Percentiles rank a stretch among this genome's conserved stretches.
These are phyloP conservation scores for Bettongia penicillata DNA, from an alignment of 2,113 vertebrate species.

Conservation along the genomic window DNA sequence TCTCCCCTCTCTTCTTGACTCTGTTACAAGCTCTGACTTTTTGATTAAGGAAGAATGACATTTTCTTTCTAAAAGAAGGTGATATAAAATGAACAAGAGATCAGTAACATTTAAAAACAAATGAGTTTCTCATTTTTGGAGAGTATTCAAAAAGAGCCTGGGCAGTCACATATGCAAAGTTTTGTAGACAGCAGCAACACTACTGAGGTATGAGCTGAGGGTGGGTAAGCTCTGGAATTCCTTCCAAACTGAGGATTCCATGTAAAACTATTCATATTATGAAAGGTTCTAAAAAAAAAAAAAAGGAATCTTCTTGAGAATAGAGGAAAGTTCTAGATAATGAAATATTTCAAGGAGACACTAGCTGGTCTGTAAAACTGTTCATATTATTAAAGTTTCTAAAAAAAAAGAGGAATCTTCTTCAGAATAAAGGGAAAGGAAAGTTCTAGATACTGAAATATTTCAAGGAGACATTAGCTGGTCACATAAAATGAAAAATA, in stretches of 20 bases:
- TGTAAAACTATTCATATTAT: constrained; percentile 1
- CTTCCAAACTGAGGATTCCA: no score
- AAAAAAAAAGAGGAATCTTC: not conserved
- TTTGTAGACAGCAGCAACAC: not conserved
- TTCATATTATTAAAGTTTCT: constrained; percentile 14
- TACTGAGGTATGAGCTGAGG: not conserved
- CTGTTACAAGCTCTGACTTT: not conserved
- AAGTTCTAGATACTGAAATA: not conserved
- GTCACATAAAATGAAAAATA: not conserved
- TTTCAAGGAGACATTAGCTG: not conserved
- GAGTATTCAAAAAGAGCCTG: not conserved
- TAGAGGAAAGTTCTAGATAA: constrained; percentile 1
- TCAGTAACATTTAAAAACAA: not conserved
- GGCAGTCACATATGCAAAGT: not conserved
- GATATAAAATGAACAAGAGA: not conserved
- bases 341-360: no score
- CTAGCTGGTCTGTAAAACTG: not conserved
- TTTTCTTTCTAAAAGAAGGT: not conserved
- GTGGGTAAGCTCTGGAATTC: no score
- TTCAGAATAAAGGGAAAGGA: constrained; percentile 28
- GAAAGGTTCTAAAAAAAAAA: not conserved
- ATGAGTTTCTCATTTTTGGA: not conserved
- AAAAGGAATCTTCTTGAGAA: constrained; percentile 16
- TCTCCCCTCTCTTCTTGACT: not conserved
- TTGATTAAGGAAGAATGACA: not conserved